Percentiles rank a stretch among this genome's conserved stretches.
Conservation (phyloP, 2,888 invertebrate genomes). For the Mythimna loreyi region DNA sequence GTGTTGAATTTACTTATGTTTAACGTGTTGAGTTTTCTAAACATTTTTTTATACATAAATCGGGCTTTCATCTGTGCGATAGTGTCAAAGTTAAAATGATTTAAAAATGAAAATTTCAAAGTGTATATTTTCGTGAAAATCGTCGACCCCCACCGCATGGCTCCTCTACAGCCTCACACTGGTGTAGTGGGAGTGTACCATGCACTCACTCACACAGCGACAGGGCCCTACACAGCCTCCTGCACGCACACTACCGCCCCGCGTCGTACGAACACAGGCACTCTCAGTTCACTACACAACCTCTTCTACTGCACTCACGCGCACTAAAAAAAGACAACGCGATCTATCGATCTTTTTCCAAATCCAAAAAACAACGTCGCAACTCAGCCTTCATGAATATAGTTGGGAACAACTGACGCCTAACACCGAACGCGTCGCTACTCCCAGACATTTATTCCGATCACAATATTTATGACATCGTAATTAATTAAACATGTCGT, state of each 20-base stretch:
- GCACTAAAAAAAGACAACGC: conserved; percentile 90
- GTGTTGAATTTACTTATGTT: background rate
- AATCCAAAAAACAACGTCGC: conserved; percentile 83
- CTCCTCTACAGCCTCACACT: conserved; percentile 79
- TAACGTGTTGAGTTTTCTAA: too few relatives aligned
- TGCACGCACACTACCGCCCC: conserved; percentile 82
- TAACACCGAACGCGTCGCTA: conserved; percentile 84
- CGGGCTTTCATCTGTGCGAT: background rate
- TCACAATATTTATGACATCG: conserved; percentile 86
- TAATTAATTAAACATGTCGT: conserved; percentile 89
- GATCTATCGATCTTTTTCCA: conserved; percentile 90
- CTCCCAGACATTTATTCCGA: conserved; percentile 78
- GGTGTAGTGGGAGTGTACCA: conserved; percentile 85
- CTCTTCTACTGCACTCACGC: conserved; percentile 91
- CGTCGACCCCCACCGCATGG: conserved; percentile 65
- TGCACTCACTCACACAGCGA: conserved; percentile 85
- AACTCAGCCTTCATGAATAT: conserved; percentile 82
- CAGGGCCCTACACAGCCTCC: conserved; percentile 81
- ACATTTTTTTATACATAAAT: background rate
- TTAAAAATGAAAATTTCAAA: conserved; percentile 1
- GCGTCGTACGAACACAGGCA: conserved; percentile 87
- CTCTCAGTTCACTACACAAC: conserved; percentile 89
- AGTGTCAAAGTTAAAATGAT: background rate
- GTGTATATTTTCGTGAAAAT: conserved; percentile 38
- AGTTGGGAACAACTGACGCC: conserved; percentile 85